These are phyloP conservation scores for Drosophila borealis DNA, from an alignment of 2,888 invertebrate genomes.

Conservation along the genomic window DNA sequence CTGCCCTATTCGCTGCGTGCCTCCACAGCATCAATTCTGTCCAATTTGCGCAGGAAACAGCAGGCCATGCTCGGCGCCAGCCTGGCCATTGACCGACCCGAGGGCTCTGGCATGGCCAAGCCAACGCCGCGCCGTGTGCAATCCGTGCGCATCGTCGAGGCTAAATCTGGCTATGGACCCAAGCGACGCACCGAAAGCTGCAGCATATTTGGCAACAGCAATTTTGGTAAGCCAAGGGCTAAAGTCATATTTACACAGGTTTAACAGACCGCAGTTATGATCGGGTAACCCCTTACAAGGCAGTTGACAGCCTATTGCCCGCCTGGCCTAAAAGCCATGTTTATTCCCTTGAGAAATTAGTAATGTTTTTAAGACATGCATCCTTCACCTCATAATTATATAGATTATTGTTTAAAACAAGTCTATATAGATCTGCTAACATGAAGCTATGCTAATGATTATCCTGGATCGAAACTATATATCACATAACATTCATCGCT, in stretches of 20 bases:
- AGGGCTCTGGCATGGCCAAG: conserved; percentile 40
- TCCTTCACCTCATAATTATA: too few species aligned
- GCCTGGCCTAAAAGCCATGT: too few species aligned
- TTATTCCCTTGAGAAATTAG: too few species aligned
- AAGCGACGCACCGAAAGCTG: conserved; percentile 83
- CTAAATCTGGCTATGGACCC: conserved; percentile 73
- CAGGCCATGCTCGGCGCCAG: conserved; percentile 51
- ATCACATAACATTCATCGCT: too few species aligned
- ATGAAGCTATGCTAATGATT: too few species aligned
- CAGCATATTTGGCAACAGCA: conserved; percentile 80
- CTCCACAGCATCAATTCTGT: conserved; percentile 68
- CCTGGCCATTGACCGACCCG: not conserved
- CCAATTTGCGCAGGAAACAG: conserved; percentile 76
- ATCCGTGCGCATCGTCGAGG: conserved; percentile 84
- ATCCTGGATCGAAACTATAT: too few species aligned
- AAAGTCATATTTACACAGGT: not conserved
- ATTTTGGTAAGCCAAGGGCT: conserved; percentile 60
- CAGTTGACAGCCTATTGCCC: too few species aligned
- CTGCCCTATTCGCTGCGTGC: conserved; percentile 65
- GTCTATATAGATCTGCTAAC: too few species aligned
- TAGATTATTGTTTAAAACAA: too few species aligned
- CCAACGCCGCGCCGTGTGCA: conserved; percentile 81
- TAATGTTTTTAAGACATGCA: too few species aligned
- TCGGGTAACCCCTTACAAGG: not conserved
- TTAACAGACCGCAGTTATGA: not conserved